Base-by-base conservation (phyloP, 2,888 invertebrate genomes). In the Lepidocyrtinus sp. region DNA sequence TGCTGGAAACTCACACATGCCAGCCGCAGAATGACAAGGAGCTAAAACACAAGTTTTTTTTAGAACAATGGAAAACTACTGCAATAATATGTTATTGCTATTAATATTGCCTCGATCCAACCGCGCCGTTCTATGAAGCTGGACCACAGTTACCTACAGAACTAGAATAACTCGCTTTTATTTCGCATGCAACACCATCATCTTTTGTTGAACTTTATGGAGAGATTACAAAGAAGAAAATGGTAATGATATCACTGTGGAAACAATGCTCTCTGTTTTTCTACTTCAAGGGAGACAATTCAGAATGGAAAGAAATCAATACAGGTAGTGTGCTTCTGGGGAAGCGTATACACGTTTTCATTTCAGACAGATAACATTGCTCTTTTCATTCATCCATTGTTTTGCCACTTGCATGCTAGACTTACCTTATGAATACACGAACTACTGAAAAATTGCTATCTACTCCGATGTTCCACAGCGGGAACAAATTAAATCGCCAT, bases 401-500 rank as follows among this genome's bases (percentile, higher is more conserved):
- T 7, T 62, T 25, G 17, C 36, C 19, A 27, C 19, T 22, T 27
- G 59, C n/a, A 73, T 27, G 73, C 68, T 72, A 70, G 64, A 72
- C 73, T 70, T 50, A 2, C 17, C 36, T 5, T 73, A 62, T 76
- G 68, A 68, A 72, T 12, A 36, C 12, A 36, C 36, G 5, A 36
- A 7, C 36, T 36, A 36, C 12, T 36, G 17, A 12, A 50, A 50
- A 50, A 7, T 50, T 50, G 50, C 50, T 50, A 50, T 59, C 22
- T n/a, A 17, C 36, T 22, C 25, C n/a, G n/a, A 26, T 24, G 73
- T 17, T 27, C 65, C 70, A 71, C 77, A 64, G 70, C 61, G 55
- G 71, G 70, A 72, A 71, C 75, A 83, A 74, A 79, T 80, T 80
- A 80, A 81, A 83, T 78, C 77, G 72, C 75, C 77, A 75, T 77